phyloP scores from a whole-genome alignment of 1,140 invertebrate species.

The Eriosoma lanigerum region DNA sequence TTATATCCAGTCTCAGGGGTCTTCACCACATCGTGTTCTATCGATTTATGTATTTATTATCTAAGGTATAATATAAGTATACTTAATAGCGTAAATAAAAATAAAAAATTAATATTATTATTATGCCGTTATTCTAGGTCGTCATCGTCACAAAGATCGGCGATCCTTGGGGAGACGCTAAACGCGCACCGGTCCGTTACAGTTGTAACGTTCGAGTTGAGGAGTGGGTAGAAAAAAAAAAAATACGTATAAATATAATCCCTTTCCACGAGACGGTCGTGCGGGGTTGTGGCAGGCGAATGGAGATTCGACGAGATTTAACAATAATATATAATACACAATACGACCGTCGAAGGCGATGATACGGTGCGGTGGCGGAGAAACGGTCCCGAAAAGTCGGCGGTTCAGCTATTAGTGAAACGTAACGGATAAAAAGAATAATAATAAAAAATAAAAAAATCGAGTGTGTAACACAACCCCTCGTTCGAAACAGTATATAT shows the following conservation, averaged over 20 bases:
- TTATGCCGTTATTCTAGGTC: not conserved
- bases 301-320: conserved; percentile 1
- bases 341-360: not conserved
- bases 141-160: not conserved
- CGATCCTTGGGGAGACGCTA: conserved; percentile 30
- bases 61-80: not conserved
- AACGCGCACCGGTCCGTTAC: not conserved
- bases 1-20: no score
- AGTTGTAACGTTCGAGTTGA: not conserved
- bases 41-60: no score
- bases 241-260: not conserved
- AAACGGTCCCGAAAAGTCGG: conserved; percentile 23
- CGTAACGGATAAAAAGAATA: conserved; percentile 33
- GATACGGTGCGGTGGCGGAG: not conserved
- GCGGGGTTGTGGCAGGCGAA: not conserved
- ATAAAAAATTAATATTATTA: not conserved
- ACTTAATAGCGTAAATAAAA: no score
- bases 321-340: not conserved
- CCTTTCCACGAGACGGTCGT: not conserved
- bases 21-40: no score
- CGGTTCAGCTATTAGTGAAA: conserved; percentile 25
- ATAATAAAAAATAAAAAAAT: not conserved
- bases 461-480: conserved; percentile 25
- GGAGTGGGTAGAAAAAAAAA: no score
- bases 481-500: not conserved